Evolutionary conservation across 2,797 vertebrate species (phyloP), one percentile per base, ranked within the genome.

Genomic region (Sorex maritimensis): DNA sequence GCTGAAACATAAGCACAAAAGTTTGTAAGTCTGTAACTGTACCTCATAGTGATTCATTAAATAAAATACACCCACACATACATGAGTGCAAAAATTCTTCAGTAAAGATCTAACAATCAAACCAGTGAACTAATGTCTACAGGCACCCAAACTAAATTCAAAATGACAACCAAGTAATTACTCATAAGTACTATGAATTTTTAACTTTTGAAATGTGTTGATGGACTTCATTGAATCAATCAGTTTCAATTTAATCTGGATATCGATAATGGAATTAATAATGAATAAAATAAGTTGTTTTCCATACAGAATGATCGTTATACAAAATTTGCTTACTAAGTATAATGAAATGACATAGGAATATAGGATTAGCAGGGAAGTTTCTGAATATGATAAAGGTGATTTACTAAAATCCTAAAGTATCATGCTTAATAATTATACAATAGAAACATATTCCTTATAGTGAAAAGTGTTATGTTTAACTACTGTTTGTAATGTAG

Each of bases 151-250:
- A 77, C 77, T 34, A 5, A 84, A 65, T 77, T 82, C 21, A 58
- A 58, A 21, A 58, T 58, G 4, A 13, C 19, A 58, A 14, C 87
- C 10, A 92, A 92, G 17, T 12, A 92, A 81, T 10, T 26, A 84
- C n/a, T 24, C 14, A 78, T 80, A 49, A 94, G 72, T 46, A 24
- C 21, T 71, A 83, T 21, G 6, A 83, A 81, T 10, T 41, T 67
- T 94, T 73, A 84, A 87, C 26, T 93, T 85, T 55, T 80, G 68
- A 95, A 92, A 81, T 82, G 34, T 95, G 73, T 87, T 55, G 71
- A 26, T 92, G 23, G 88, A 93, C 5, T 80, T 19, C 92, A 81
- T 81, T 82, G 94, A 88, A 83, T 2, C 5, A 69, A 81, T 88
- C 90, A 21, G 78, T 26, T 90, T 87, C 41, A 90, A 75, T 49